These are phyloP conservation scores for Dryobotodes eremita DNA, from an alignment of 2,888 invertebrate species.

Conservation along the genomic window DNA sequence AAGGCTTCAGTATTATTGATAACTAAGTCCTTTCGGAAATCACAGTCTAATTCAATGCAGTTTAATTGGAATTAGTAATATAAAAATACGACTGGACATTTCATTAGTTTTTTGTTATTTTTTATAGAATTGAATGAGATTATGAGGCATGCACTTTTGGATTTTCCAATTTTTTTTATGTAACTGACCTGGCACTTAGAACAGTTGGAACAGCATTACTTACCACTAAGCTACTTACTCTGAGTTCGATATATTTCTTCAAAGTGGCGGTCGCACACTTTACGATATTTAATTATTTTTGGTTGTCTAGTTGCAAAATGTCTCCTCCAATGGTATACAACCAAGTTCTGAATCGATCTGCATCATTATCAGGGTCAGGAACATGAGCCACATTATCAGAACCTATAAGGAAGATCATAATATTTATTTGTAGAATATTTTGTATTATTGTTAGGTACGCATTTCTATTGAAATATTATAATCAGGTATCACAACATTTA, in stretches of 20 bases:
- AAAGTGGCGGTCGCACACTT: conserved; percentile 2
- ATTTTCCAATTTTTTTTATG: too few relatives aligned
- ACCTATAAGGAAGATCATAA: conserved; percentile 2
- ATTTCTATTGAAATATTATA: not conserved
- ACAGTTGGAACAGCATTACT: conserved; percentile 17
- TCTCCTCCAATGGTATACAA: conserved; percentile 14
- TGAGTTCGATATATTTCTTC: not conserved
- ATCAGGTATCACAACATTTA: not conserved
- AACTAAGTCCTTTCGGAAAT: too few relatives aligned
- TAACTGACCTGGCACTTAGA: not conserved
- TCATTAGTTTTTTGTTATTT: too few relatives aligned
- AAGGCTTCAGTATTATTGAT: too few relatives aligned
- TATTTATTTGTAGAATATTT: not conserved
- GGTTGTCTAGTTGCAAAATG: conserved; percentile 3
- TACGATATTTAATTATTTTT: conserved; percentile 2
- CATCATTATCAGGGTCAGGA: conserved; percentile 11
- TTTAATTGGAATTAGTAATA: too few relatives aligned
- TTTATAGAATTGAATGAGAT: too few relatives aligned
- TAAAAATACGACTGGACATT: too few relatives aligned
- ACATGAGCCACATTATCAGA: conserved; percentile 1
- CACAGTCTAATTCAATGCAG: too few relatives aligned
- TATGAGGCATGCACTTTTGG: too few relatives aligned
- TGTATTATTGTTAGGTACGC: not conserved
- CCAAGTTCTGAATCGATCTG: conserved; percentile 11
- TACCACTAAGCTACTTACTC: conserved; percentile 9